Evolutionary conservation across 2,797 vertebrate genomes (phyloP).

Genomic region (Lepus townsendii): DNA sequence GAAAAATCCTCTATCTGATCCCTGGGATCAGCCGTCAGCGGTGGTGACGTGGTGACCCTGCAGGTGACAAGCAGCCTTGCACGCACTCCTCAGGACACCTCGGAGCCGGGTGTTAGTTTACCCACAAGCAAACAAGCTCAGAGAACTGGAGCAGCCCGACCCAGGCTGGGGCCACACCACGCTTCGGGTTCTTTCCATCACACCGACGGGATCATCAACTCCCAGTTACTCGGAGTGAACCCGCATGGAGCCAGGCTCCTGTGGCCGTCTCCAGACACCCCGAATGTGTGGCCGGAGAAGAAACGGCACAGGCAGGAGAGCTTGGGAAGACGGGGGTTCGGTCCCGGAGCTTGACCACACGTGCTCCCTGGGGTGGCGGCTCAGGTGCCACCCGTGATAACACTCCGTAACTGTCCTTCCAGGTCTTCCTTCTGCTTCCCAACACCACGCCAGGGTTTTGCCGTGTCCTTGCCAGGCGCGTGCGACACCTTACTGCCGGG

Average conservation of each 20-base stretch:
- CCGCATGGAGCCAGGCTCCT: background rate
- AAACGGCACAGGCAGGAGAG: background rate
- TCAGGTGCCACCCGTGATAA: background rate
- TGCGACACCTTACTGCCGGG: fast-evolving
- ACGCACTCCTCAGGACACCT: background rate
- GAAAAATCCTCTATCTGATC: background rate
- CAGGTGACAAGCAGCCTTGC: background rate
- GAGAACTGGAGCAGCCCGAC: background rate
- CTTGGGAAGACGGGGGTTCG: too few relatives aligned
- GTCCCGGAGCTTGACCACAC: background rate
- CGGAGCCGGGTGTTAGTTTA: background rate
- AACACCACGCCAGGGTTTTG: too few relatives aligned
- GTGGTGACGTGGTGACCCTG: background rate
- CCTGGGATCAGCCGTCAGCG: background rate
- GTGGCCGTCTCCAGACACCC: background rate
- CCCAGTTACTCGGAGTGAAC: background rate
- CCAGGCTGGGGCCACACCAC: background rate
- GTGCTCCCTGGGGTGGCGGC: too few relatives aligned
- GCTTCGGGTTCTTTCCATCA: background rate
- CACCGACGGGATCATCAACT: fast-evolving
- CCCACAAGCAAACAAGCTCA: background rate
- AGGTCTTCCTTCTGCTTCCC: background rate
- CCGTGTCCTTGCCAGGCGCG: background rate
- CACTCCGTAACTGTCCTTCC: background rate
- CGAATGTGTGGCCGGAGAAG: background rate